phyloP scores from a whole-genome alignment of 2,888 invertebrate genomes.

The Eupithecia subumbrata region DNA sequence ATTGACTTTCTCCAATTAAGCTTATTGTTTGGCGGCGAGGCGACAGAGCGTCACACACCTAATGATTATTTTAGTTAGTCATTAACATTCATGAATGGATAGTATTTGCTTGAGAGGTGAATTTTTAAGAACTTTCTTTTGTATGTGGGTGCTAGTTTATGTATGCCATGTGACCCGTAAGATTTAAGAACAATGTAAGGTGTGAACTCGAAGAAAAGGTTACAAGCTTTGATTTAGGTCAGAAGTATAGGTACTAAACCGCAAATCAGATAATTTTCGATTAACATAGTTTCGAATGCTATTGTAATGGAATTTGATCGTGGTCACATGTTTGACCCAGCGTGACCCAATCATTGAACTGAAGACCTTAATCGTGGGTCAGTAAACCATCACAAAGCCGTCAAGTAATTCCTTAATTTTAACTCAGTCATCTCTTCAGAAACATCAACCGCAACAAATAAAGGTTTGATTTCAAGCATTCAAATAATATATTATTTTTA shows the following conservation, averaged over 20 bases:
- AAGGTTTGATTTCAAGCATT: background rate
- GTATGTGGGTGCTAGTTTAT: constrained; percentile 33
- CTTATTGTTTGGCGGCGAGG: constrained; percentile 52
- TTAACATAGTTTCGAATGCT: background rate
- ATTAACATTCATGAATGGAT: constrained; percentile 48
- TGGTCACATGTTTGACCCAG: constrained; percentile 18
- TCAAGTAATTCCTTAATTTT: constrained; percentile 18
- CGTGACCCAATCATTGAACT: constrained; percentile 39
- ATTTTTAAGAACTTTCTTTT: constrained; percentile 45
- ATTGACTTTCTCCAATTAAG: constrained; percentile 55
- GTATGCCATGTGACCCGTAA: background rate
- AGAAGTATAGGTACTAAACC: background rate
- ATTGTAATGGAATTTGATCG: constrained; percentile 7
- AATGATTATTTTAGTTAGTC: constrained; percentile 44
- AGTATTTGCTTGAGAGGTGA: constrained; percentile 44
- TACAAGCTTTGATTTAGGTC: background rate
- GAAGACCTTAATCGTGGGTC: constrained; percentile 33
- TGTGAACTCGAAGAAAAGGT: background rate
- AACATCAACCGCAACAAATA: constrained; percentile 4
- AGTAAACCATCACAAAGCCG: constrained; percentile 33
- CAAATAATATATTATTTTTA: background rate
- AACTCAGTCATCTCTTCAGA: constrained; percentile 5
- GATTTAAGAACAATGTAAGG: background rate
- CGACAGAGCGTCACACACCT: constrained; percentile 40
- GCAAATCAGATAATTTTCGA: background rate